phyloP scores from a whole-genome alignment of 1,140 invertebrate species.

The Hylaeus volcanicus region DNA sequence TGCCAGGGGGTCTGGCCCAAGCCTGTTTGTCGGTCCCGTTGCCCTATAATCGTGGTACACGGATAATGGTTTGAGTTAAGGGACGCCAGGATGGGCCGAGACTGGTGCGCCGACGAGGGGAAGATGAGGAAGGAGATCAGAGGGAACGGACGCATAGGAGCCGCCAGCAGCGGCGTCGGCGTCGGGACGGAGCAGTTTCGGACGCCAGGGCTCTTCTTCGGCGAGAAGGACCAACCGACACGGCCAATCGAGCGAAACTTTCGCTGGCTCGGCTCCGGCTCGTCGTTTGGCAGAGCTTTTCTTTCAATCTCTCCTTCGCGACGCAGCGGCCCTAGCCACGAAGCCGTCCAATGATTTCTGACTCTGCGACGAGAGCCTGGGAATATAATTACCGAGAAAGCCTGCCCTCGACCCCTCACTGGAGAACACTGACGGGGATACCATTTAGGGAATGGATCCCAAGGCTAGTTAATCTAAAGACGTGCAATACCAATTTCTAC shows the following conservation, averaged over 20 bases:
- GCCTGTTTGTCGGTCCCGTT: slow-evolving; percentile 70
- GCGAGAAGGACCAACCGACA: slow-evolving; percentile 40
- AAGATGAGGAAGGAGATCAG: slow-evolving; percentile 35
- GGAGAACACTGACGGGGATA: slow-evolving; percentile 4
- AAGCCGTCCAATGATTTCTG: slow-evolving; percentile 29
- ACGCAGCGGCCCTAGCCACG: slow-evolving; percentile 3
- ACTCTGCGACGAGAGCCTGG: slow-evolving; percentile 28
- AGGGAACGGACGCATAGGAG: slow-evolving; percentile 32
- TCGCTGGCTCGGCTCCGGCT: slow-evolving; percentile 52
- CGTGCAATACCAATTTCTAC: no score
- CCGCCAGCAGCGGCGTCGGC: slow-evolving; percentile 56
- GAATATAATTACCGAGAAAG: slow-evolving; percentile 58
- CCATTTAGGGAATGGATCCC: not conserved
- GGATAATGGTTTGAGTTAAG: slow-evolving; percentile 68
- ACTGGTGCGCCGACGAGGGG: slow-evolving; percentile 11
- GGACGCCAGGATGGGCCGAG: slow-evolving; percentile 52
- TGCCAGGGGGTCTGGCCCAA: slow-evolving; percentile 60
- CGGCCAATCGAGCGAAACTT: slow-evolving; percentile 62
- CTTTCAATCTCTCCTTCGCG: slow-evolving; percentile 34
- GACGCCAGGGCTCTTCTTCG: slow-evolving; percentile 29
- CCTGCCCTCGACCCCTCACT: not conserved
- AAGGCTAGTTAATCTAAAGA: no score
- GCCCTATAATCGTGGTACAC: slow-evolving; percentile 69
- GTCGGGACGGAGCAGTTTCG: slow-evolving; percentile 52
- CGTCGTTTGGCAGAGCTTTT: slow-evolving; percentile 55